Percentiles rank a stretch among this genome's conserved stretches.
phyloP scores from a whole-genome alignment of 2,113 vertebrate genomes.

The Orthonyx spaldingii region DNA sequence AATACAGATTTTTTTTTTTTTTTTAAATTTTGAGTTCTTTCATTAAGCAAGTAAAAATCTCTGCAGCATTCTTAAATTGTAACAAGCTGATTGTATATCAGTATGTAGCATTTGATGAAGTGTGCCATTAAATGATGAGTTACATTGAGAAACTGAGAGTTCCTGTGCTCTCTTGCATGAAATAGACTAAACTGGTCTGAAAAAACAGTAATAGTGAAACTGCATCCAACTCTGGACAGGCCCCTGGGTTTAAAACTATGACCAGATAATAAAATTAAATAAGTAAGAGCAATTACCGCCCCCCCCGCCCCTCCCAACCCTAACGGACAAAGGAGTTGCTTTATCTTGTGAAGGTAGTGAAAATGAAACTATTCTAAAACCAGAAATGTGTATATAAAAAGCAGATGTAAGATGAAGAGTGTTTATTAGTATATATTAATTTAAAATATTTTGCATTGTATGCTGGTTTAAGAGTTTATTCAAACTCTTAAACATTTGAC shows the following conservation, averaged over 20 bases:
- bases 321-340: not conserved
- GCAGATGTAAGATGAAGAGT: not conserved
- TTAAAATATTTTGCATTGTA: not conserved
- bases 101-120: not conserved
- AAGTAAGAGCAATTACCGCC: not conserved
- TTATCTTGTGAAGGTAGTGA: not conserved
- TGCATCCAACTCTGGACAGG: not conserved
- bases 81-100: not conserved
- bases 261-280: not conserved
- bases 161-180: not conserved
- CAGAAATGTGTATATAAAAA: not conserved
- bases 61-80: not conserved
- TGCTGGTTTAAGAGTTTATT: not conserved
- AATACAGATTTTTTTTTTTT: not conserved
- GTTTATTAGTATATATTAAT: not conserved
- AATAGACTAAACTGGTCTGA: not conserved
- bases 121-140: not conserved
- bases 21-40: not conserved
- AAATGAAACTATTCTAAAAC: not conserved
- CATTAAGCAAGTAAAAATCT: not conserved
- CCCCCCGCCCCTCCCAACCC: fast-evolving
- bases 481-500: not conserved
- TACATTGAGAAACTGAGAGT: not conserved
- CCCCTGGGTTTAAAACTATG: not conserved
- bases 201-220: not conserved